A percentile compares a stretch with the other conserved stretches of the same genome.
phyloP scores from a whole-genome alignment of 2,113 vertebrate genomes.

The Chlorodrepanis virens region DNA sequence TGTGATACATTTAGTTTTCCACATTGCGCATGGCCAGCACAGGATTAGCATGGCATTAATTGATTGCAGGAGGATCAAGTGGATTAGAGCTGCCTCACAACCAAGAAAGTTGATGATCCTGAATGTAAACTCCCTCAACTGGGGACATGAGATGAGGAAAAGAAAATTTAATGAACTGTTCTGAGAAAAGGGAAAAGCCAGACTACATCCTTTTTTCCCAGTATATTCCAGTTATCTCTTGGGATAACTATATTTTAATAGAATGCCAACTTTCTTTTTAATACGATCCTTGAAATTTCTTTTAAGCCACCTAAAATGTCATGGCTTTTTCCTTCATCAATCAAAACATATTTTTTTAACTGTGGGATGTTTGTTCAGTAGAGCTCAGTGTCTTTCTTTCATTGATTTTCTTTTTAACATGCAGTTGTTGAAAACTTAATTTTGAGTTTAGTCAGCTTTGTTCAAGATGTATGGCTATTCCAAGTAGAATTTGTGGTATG shows the following conservation, averaged over 20 bases:
- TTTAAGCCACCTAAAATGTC: slow-evolving; percentile 44
- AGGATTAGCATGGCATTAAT: not conserved
- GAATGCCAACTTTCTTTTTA: slow-evolving; percentile 43
- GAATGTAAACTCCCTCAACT: not conserved
- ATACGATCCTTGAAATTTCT: slow-evolving; percentile 31
- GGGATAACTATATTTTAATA: slow-evolving; percentile 25
- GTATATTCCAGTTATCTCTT: slow-evolving; percentile 8
- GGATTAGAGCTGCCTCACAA: not conserved
- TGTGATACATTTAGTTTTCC: not conserved
- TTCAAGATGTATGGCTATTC: slow-evolving; percentile 30
- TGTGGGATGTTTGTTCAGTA: slow-evolving; percentile 59
- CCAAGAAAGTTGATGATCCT: not conserved
- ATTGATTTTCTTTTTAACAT: slow-evolving; percentile 49
- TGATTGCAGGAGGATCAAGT: not conserved
- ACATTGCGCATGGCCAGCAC: not conserved
- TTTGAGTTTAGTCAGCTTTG: slow-evolving; percentile 58
- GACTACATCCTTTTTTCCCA: not conserved
- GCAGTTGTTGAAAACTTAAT: slow-evolving; percentile 53
- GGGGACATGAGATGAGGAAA: not conserved
- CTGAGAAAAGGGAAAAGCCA: not conserved
- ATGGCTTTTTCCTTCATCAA: slow-evolving; percentile 53
- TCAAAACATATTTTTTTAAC: slow-evolving; percentile 52
- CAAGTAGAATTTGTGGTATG: slow-evolving; percentile 31
- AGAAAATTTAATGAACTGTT: slow-evolving; percentile 12
- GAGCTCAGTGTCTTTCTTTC: slow-evolving; percentile 45